Evolutionary conservation across 1,140 invertebrate species (phyloP).

Genomic region (Lucilia sericata): DNA sequence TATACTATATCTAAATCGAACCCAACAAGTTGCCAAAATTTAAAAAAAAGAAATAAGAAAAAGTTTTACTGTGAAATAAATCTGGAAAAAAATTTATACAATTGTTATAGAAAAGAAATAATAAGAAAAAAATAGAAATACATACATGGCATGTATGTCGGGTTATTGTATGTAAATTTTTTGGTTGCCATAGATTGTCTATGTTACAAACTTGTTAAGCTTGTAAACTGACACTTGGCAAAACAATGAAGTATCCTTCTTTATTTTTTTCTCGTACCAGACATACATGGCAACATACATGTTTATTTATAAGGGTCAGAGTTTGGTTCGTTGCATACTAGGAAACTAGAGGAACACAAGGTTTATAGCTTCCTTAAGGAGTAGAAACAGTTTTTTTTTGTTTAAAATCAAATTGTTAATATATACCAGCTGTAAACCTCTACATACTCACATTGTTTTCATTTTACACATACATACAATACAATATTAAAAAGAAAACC

Average conservation of each 20-base stretch:
- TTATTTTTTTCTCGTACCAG: not conserved
- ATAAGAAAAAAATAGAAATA: no score
- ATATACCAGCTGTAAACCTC: not conserved
- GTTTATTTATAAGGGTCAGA: not conserved
- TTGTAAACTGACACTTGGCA: slow-evolving; percentile 43
- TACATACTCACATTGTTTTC: not conserved
- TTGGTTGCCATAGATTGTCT: not conserved
- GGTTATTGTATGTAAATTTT: not conserved
- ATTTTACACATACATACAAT: not conserved
- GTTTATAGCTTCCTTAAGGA: not conserved
- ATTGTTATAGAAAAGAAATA: not conserved
- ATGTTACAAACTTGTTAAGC: slow-evolving; percentile 32
- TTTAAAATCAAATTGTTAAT: not conserved
- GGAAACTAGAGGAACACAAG: not conserved
- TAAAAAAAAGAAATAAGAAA: not conserved
- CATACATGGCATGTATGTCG: not conserved
- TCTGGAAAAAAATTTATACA: not conserved
- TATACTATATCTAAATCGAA: slow-evolving; percentile 2
- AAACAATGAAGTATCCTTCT: slow-evolving; percentile 30
- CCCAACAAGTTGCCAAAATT: slow-evolving; percentile 37
- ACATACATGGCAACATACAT: not conserved
- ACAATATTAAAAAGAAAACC: not conserved
- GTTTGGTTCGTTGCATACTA: not conserved
- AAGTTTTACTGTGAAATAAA: not conserved
- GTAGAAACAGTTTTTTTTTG: not conserved